A percentile compares a stretch with the other conserved stretches of the same genome.
Evolutionary conservation across 2,888 invertebrate genomes (phyloP).

Genomic region (Conistra vaccinii): DNA sequence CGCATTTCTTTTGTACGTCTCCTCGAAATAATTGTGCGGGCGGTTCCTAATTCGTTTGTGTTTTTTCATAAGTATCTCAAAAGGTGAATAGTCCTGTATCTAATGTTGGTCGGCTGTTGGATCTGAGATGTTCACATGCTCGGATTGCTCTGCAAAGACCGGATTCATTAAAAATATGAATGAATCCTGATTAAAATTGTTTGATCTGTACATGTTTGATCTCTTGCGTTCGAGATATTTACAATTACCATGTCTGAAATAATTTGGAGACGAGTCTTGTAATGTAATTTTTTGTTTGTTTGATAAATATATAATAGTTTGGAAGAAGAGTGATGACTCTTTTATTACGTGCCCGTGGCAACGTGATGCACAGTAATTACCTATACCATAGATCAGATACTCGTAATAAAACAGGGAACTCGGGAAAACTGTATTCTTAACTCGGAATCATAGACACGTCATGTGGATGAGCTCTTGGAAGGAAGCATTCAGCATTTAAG

Average conservation of each 20-base stretch:
- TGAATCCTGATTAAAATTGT: constrained; percentile 71
- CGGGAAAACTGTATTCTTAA: too few relatives aligned
- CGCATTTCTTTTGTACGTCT: constrained; percentile 77
- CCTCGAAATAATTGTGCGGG: constrained; percentile 84
- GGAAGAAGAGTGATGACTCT: background rate
- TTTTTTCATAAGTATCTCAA: constrained; percentile 77
- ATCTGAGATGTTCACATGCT: constrained; percentile 79
- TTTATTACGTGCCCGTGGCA: background rate
- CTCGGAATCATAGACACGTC: too few relatives aligned
- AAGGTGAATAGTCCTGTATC: constrained; percentile 71
- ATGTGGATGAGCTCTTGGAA: too few relatives aligned
- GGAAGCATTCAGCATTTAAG: too few relatives aligned
- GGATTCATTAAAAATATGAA: constrained; percentile 74
- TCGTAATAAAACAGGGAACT: too few relatives aligned
- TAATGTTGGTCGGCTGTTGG: constrained; percentile 66
- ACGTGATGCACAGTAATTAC: background rate
- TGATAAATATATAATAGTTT: constrained; percentile 10
- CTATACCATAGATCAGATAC: background rate
- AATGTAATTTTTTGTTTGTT: constrained; percentile 26
- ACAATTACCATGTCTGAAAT: constrained; percentile 45
- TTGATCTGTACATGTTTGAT: constrained; percentile 68
- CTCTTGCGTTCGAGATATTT: constrained; percentile 56
- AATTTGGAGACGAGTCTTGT: constrained; percentile 6
- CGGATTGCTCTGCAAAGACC: constrained; percentile 71
- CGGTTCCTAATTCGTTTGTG: constrained; percentile 79